Evolutionary conservation across 2,797 vertebrate genomes (phyloP), one percentile per base, ranked within the genome.

Genomic region (Periophthalmus magnuspinnatus): DNA sequence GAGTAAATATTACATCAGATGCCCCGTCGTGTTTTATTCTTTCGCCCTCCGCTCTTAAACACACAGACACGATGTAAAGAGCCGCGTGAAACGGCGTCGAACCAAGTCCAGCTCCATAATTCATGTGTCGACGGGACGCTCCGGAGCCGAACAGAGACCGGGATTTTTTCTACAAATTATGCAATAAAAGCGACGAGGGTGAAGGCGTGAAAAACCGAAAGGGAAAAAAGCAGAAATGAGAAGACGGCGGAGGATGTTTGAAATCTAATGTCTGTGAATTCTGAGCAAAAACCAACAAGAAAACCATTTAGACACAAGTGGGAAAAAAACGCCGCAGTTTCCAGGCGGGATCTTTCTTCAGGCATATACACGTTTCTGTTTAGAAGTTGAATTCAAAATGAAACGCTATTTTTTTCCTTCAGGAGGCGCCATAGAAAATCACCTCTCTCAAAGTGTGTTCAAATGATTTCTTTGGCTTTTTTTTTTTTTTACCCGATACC

Each of bases 41-140:
- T 2, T 64, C 66, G 45, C 56, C 33, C 65, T 16, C 34, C 56
- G 41, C 11, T 16, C 67, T 54, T 67, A 63, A 76, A 78, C 68
- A 47, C 81, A 76, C 0, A 70, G 69, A 67, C 75, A 68, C 66
- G 79, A 81, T 79, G 77, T 76, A 78, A 80, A 80, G 81, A 80
- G 52, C 34, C 67, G 64, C 11, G 0, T 76, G 72, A 77, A 75
- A 72, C 61, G 70, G 56, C 69, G 68, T 64, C 70, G 79, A 87
- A 83, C 61, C 75, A 69, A 75, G 72, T 75, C 69, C 74, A 72
- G 71, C 77, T 88, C 73, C 81, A 88, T 88, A 84, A 87, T 82
- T 84, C 80, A 84, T 85, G 65, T 77, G 73, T 79, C 78, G 85
- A 80, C 72, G 69, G 72, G 66, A 77, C 64, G 36, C 82, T 76